Conservation (phyloP, 2,113 vertebrate genomes). For the Anguilla japonica region DNA sequence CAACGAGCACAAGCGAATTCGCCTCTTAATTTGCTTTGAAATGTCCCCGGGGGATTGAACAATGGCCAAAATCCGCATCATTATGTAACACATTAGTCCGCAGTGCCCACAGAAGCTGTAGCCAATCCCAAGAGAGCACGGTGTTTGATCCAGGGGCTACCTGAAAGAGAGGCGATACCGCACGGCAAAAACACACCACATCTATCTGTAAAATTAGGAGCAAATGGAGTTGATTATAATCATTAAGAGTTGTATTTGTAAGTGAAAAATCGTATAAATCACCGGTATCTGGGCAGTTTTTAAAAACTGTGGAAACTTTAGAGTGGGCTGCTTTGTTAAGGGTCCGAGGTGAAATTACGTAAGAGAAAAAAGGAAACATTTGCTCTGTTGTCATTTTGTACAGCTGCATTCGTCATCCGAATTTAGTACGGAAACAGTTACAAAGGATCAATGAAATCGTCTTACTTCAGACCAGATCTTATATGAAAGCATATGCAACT, state of each 20-base stretch:
- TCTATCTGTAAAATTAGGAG: too few species aligned
- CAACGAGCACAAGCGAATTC: not conserved
- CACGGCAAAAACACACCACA: constrained; percentile 55
- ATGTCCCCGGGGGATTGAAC: constrained; percentile 47
- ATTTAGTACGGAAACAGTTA: not conserved
- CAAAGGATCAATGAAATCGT: not conserved
- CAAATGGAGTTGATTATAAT: not conserved
- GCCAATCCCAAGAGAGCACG: constrained; percentile 32
- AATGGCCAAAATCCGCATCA: constrained; percentile 58
- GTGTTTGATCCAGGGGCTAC: not conserved
- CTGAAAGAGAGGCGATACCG: not conserved
- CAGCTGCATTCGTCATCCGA: not conserved
- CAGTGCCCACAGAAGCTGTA: constrained; percentile 31
- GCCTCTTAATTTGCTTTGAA: constrained; percentile 24
- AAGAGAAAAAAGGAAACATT: not conserved
- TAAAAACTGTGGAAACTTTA: too few species aligned
- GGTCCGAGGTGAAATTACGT: not conserved
- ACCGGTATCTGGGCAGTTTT: too few species aligned
- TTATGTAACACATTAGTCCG: constrained; percentile 48
- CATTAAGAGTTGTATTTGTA: too few species aligned
- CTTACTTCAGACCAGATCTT: not conserved
- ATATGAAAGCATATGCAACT: not conserved
- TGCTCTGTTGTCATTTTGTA: not conserved
- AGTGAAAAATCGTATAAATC: too few species aligned
- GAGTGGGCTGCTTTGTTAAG: not conserved